Base-by-base conservation (phyloP, 2,888 invertebrate genomes). In the Calameuta filiformis region DNA sequence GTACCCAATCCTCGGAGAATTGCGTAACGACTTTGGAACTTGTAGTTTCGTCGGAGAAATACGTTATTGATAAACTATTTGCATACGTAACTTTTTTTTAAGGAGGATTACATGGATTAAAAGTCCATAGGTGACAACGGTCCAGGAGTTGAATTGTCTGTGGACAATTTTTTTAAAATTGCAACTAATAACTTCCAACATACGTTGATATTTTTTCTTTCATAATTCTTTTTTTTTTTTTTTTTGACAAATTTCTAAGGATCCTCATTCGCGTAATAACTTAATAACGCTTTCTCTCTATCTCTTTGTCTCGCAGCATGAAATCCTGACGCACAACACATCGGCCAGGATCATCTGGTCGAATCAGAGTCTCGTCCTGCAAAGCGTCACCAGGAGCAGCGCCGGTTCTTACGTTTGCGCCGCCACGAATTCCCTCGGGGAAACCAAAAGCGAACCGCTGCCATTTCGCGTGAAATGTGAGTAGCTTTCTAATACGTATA, bases 291-390 rank as follows among this genome's bases (percentile, higher is more conserved):
- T 30, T 35, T 6, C 69, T 83, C 73, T 86, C 69, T 79, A 37
- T 83, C 86, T 87, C 83, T 93, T 93, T 35, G 0, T 35, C 83
- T 93, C 93, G 40, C 93, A 97, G 97, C 96, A 96, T 81, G 93
- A 95, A 76, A 93, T 95, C 82, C 92, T 98, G 87, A 96, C 95
- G 86, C 97, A 97, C 93, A 97, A 98, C 92, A 95, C 96, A 87
- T 95, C 96, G 74, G 96, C 97, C 77, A 94, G 97, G 82, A 96
- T 98, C 87, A 97, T 98, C 90, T 95, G 97, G 92, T 97, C 97
- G 92, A 97, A 97, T 93, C 97, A 98, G 92, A 97, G 97, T 91
- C 93, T 98, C 85, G 98, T 98, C 81, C 94, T 98, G 89, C 98
- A 98, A 92, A 96, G 96, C 92, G 97, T 98, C 86, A 97, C 96